Percentiles rank a stretch among this genome's conserved stretches.
Conservation (phyloP, 2,797 vertebrate genomes). For the Paramormyrops hopkinsi region DNA sequence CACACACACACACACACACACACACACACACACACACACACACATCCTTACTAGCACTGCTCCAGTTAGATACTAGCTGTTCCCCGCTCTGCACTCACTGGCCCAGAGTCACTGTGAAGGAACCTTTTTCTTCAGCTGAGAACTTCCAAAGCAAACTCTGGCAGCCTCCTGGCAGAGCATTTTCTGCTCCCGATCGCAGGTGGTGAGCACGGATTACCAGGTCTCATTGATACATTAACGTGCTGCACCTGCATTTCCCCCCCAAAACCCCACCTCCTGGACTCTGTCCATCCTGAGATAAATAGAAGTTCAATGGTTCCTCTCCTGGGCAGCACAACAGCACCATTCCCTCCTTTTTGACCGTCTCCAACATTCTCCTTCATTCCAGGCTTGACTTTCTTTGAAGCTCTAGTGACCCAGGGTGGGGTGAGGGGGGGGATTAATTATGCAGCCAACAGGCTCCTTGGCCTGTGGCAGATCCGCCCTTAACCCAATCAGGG, state of each 20-base stretch:
- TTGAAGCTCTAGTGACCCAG: not conserved
- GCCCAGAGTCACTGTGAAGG: not conserved
- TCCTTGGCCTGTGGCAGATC: conserved; percentile 37
- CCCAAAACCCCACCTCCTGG: not conserved
- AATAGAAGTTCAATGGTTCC: not conserved
- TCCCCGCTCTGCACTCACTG: not conserved
- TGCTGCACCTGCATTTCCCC: not conserved
- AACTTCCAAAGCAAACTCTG: not conserved
- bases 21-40: not conserved
- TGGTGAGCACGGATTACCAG: not conserved
- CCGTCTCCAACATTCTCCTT: not conserved
- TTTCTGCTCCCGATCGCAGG: not conserved
- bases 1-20: not conserved
- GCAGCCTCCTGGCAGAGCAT: not conserved
- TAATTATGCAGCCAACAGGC: conserved; percentile 33
- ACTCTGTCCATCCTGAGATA: not conserved
- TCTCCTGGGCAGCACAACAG: not conserved
- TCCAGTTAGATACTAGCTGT: not conserved
- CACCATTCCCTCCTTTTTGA: not conserved
- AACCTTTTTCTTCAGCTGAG: not conserved
- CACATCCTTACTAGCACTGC: not conserved
- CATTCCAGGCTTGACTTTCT: not conserved
- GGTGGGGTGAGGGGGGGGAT: not conserved
- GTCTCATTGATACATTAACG: not conserved
- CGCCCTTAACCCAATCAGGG: conserved; percentile 59